These are phyloP conservation scores for Apis laboriosa DNA, from an alignment of 1,140 invertebrate species.

Conservation along the genomic window DNA sequence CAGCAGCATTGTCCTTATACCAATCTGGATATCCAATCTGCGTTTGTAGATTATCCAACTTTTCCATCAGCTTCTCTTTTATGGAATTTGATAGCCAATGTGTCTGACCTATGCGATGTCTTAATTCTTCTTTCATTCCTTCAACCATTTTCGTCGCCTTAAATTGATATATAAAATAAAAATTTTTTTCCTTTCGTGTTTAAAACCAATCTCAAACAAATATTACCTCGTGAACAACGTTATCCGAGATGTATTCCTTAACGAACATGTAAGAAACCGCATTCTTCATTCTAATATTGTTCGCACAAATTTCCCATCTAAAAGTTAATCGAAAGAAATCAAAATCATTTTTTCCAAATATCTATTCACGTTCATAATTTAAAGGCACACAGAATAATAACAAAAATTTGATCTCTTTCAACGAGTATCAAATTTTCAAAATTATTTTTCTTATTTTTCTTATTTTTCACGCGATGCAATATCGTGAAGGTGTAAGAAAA, in stretches of 20 bases:
- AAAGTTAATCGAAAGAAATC: background rate
- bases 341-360: background rate
- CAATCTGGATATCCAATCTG: constrained; percentile 87
- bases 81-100: constrained; percentile 85
- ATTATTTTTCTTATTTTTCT: too few species aligned
- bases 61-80: constrained; percentile 81
- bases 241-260: constrained; percentile 29
- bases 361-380: background rate
- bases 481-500: background rate
- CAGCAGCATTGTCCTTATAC: constrained; percentile 81
- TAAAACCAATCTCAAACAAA: background rate
- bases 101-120: constrained; percentile 35
- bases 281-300: constrained; percentile 39
- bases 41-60: constrained; percentile 82
- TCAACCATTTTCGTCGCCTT: constrained; percentile 45
- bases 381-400: too few species aligned
- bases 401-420: too few species aligned
- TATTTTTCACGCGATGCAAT: background rate
- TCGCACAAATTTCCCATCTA: constrained; percentile 50
- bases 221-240: constrained; percentile 30
- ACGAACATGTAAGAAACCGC: constrained; percentile 54
- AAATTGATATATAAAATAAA: background rate
- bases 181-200: background rate
- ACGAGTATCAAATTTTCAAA: too few species aligned
- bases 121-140: constrained; percentile 30